Evolutionary conservation across 2,113 vertebrate species (phyloP), one percentile per base, ranked within the genome.

Genomic region (Oncorhynchus clarkii): DNA sequence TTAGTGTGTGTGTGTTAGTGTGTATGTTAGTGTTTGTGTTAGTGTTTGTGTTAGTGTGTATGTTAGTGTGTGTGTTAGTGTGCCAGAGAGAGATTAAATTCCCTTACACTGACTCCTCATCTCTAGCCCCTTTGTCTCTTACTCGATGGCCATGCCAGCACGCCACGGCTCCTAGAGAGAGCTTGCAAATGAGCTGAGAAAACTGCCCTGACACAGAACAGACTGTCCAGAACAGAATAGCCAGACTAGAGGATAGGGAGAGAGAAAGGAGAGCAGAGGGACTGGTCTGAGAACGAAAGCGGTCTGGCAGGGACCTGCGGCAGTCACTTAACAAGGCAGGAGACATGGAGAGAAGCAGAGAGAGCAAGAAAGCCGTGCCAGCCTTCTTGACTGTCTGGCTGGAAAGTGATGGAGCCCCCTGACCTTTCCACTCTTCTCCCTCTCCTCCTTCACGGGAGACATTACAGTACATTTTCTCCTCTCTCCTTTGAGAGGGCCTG

Each of bases 371-470:
- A 45, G 39, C 39, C 7, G 39, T 45, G 7, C 39, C 39, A 9
- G 8, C 39, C 39, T 45, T 9, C 39, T 45, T 45, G 39, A 45
- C 16, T 80, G 81, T 81, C 72, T 84, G 54, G 2, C 73, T 76
- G 73, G 71, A 84, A 74, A 90, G 68, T 51, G 57, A 85, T 82
- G 5, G 24, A 77, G 64, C 62, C 79, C 65, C 62, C 76, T 78
- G 74, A 73, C 59, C 71, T 76, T 66, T 68, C 45, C 66, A 67
- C 49, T 66, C 49, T 62, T 65, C 69, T 76, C 76, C 22, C 67
- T 79, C 78, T 83, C 83, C 76, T 81, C 49, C 75, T 67, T 60
- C 71, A 39, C 14, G 39, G 54, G 85, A 89, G 81, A 90, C 85
- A 86, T 80, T 76, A 84, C 75, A 78, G 69, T 69, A 75, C 67